Percentiles rank a stretch among this genome's conserved stretches.
Evolutionary conservation across 2,888 invertebrate genomes (phyloP).

Genomic region (Drosophila ezoana): DNA sequence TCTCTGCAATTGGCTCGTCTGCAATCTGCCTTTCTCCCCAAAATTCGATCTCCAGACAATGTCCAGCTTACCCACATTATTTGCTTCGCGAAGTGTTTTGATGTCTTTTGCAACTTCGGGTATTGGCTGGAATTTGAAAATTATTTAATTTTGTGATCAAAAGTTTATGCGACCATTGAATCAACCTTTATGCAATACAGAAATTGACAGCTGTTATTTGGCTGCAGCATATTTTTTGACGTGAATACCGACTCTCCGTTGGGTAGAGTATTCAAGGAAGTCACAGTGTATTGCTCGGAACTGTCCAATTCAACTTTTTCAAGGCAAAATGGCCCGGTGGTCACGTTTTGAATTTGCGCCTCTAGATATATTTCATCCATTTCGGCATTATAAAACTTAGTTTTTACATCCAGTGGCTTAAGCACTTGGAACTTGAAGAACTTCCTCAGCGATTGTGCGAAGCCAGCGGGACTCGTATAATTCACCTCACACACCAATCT

Average conservation of each 20-base stretch:
- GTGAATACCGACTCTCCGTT: slow-evolving; percentile 91
- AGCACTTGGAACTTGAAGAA: slow-evolving; percentile 99
- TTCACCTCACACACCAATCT: slow-evolving; percentile 98
- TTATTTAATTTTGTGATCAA: neutral
- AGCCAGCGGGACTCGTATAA: slow-evolving; percentile 91
- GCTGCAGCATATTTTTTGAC: slow-evolving; percentile 92
- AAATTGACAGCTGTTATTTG: slow-evolving; percentile 96
- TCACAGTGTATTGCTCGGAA: slow-evolving; percentile 93
- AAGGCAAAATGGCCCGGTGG: slow-evolving; percentile 95
- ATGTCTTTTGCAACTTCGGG: slow-evolving; percentile 91
- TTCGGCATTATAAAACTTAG: slow-evolving; percentile 98
- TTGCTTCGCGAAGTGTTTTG: slow-evolving; percentile 91
- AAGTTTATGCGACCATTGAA: neutral
- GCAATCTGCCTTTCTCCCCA: slow-evolving; percentile 97
- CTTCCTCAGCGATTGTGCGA: slow-evolving; percentile 95
- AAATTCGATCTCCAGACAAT: slow-evolving; percentile 99
- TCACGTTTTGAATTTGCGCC: slow-evolving; percentile 96
- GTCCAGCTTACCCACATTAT: slow-evolving; percentile 97
- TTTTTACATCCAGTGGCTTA: slow-evolving; percentile 99
- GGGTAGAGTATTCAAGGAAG: slow-evolving; percentile 89
- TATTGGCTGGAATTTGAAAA: slow-evolving; percentile 86
- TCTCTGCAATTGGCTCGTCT: slow-evolving; percentile 97
- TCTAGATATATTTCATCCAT: slow-evolving; percentile 91
- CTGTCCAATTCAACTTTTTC: slow-evolving; percentile 98
- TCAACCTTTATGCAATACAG: slow-evolving; percentile 93